Evolutionary conservation across 2,888 invertebrate species (phyloP).

Genomic region (Caenorhabditis auriculariae): DNA sequence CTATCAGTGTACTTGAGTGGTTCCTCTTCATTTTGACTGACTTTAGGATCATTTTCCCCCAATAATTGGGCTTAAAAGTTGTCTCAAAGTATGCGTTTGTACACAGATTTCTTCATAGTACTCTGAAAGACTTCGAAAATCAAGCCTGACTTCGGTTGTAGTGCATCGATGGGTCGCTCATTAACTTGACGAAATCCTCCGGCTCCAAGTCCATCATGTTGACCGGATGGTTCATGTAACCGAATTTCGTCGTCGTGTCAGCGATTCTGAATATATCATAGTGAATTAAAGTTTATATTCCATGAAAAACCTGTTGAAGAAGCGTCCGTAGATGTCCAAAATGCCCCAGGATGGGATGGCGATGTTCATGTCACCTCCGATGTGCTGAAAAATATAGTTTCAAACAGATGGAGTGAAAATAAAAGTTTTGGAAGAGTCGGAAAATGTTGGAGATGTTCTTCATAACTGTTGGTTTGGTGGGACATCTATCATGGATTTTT

Average conservation of each 20-base stretch:
- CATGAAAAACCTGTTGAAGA: slow-evolving; percentile 30
- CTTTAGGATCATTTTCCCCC: no score
- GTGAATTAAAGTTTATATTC: neutral
- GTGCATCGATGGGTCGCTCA: slow-evolving; percentile 41
- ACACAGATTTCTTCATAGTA: no score
- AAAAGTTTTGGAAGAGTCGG: neutral
- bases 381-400: slow-evolving; percentile 52
- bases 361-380: slow-evolving; percentile 54
- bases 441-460: neutral
- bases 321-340: slow-evolving; percentile 49
- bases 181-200: slow-evolving; percentile 46
- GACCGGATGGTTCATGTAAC: slow-evolving; percentile 52
- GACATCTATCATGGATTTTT: no score
- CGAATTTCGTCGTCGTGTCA: slow-evolving; percentile 49
- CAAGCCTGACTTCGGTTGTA: slow-evolving; percentile 40
- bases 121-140: neutral
- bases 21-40: no score
- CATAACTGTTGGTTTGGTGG: no score
- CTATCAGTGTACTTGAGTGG: no score
- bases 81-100: neutral
- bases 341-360: slow-evolving; percentile 55
- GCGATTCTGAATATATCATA: slow-evolving; percentile 17
- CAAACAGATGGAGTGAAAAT: neutral
- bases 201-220: slow-evolving; percentile 54
- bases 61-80: no score